Evolutionary conservation across 2,888 invertebrate genomes (phyloP), one percentile per base, ranked within the genome.

Genomic region (Muschampia plurimacula): DNA sequence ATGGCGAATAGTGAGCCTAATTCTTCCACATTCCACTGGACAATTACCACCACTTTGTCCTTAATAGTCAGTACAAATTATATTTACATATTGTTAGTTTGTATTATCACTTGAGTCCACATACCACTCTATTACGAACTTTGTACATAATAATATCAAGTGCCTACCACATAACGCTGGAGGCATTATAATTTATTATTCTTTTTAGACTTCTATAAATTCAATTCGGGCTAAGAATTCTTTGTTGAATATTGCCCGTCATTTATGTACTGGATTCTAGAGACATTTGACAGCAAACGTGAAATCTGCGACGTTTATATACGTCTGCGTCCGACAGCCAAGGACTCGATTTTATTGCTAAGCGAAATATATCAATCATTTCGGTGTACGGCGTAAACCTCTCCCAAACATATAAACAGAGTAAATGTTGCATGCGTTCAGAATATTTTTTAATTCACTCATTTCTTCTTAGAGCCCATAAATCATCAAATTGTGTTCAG

Each of bases 291-390:
- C 59, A 60, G 59, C 46, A 71, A 15, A 59, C 57, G 59, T 57
- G 71, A 65, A 70, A 71, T 66, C 71, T 60, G 69, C 64, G 65
- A 71, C 71, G 12, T 71, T 65, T 46, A 70, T 70, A 59, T 65
- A 49, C 60, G 49, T 66, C 66, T 71, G 71, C 39, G 36, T 39
- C 60, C 39, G 71, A 67, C 71, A 62, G 22, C 6, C 52, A 39
- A 67, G 52, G 22, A 72, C 55, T 60, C 67, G 39, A 67, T 72
- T 66, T 66, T 67, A 67, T 62, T 52, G n/a, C 49, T 62, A 72
- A 67, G 46, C 67, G 67, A 67, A 67, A 72, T 72, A 66, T 71
- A 72, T 72, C 72, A 66, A 72, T 72, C 72, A 72, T 66, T 62
- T 41, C 39, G 15, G 57, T 57, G 28, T 57, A 36, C 22, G 44